These are phyloP conservation scores for Tribolium freemani DNA, from an alignment of 2,888 invertebrate genomes.

Conservation along the genomic window DNA sequence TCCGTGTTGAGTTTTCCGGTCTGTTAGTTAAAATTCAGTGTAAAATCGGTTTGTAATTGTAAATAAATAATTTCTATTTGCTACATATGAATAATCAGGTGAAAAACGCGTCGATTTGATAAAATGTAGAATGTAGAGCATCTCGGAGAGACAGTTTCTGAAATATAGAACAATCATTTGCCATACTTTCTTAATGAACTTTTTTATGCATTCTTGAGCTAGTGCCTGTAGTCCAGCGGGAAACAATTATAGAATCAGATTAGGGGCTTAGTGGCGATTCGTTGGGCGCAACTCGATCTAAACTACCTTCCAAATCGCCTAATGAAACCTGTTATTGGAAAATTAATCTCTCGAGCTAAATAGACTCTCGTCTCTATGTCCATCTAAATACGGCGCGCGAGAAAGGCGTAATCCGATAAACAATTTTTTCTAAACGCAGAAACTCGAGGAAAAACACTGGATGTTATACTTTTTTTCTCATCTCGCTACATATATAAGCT, in stretches of 20 bases:
- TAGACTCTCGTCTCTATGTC: constrained; percentile 13
- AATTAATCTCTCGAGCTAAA: constrained; percentile 18
- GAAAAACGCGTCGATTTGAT: constrained; percentile 2
- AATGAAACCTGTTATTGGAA: constrained; percentile 32
- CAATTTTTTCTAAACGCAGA: constrained; percentile 26
- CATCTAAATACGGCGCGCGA: neutral
- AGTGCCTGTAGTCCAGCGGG: constrained; percentile 7
- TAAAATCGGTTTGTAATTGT: neutral
- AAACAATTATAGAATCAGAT: neutral
- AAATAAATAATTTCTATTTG: constrained; percentile 7
- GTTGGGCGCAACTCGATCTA: neutral
- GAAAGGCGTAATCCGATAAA: constrained; percentile 23
- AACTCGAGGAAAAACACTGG: constrained; percentile 32
- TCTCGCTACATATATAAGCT: constrained; percentile 11
- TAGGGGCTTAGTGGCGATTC: neutral
- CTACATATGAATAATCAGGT: constrained; percentile 26
- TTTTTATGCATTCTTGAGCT: constrained; percentile 50
- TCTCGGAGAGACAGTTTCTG: constrained; percentile 56
- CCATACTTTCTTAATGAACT: constrained; percentile 64
- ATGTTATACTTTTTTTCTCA: constrained; percentile 24
- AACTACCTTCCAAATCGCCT: constrained; percentile 14
- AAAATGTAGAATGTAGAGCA: constrained; percentile 23
- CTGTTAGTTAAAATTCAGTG: constrained; percentile 1
- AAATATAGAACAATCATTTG: constrained; percentile 62
- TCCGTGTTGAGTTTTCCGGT: neutral